Evolutionary conservation across 2,888 invertebrate genomes (phyloP).

Genomic region (Caenorhabditis becei): DNA sequence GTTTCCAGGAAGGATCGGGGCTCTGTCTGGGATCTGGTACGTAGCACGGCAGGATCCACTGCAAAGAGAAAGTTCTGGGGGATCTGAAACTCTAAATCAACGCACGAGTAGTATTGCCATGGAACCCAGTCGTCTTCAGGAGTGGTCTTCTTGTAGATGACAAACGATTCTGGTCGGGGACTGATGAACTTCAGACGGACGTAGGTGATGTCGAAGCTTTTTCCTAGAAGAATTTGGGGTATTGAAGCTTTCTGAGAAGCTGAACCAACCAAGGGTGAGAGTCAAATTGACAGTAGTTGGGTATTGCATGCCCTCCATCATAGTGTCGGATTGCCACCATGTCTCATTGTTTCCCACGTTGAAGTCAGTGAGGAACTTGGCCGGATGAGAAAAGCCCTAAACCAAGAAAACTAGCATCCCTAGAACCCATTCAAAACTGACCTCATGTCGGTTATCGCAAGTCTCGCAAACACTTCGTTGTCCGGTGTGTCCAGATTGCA

Average conservation of each 20-base stretch:
- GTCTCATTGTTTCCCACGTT: slow-evolving; percentile 93
- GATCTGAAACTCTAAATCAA: neutral
- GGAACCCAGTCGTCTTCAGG: slow-evolving; percentile 86
- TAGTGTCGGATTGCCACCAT: slow-evolving; percentile 99
- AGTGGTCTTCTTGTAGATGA: slow-evolving; percentile 90
- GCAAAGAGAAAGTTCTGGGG: slow-evolving; percentile 21
- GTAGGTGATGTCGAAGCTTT: slow-evolving; percentile 97
- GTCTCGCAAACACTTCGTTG: slow-evolving; percentile 77
- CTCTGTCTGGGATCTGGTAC: slow-evolving; percentile 90
- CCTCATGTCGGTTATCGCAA: slow-evolving; percentile 77
- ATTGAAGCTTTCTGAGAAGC: neutral
- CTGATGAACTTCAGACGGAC: slow-evolving; percentile 94
- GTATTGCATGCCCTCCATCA: slow-evolving; percentile 93
- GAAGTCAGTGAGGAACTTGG: slow-evolving; percentile 89
- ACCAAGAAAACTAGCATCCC: slow-evolving; percentile 15
- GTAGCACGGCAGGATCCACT: slow-evolving; percentile 92
- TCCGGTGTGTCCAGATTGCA: slow-evolving; percentile 89
- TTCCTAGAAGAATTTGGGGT: slow-evolving; percentile 86
- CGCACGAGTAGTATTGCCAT: slow-evolving; percentile 85
- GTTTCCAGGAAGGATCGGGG: slow-evolving; percentile 87
- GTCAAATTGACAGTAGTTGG: slow-evolving; percentile 95
- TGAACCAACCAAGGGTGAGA: slow-evolving; percentile 88
- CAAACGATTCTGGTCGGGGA: slow-evolving; percentile 96
- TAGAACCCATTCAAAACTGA: slow-evolving; percentile 50
- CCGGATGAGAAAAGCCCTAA: slow-evolving; percentile 73